phyloP scores from a whole-genome alignment of 53 echinoderm and acorn worm genomes.

The Holothuria leucospilota region DNA sequence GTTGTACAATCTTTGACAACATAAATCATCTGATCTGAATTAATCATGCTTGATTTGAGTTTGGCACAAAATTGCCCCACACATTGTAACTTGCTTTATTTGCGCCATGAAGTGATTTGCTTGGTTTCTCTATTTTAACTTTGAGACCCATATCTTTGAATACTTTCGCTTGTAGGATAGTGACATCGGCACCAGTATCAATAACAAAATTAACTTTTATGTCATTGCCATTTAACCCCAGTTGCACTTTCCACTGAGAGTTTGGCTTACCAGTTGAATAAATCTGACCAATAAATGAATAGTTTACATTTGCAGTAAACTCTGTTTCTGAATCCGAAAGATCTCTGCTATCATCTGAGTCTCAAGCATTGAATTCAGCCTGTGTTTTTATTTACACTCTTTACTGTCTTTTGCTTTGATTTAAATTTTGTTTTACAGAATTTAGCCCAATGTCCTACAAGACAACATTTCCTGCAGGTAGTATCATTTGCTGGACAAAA shows the following conservation, averaged over 20 bases:
- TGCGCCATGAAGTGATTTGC: constrained; percentile 45
- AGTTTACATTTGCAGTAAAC: constrained; percentile 4
- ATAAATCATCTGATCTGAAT: constrained; percentile 21
- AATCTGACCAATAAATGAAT: constrained; percentile 7
- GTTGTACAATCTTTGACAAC: constrained; percentile 7
- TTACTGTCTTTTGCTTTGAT: constrained; percentile 1
- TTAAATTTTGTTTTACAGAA: background rate
- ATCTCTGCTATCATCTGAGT: background rate
- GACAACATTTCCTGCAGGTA: constrained; percentile 17
- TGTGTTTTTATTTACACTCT: background rate
- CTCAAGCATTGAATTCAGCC: background rate
- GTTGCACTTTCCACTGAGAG: background rate
- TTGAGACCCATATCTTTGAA: background rate
- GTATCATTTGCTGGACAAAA: constrained; percentile 22
- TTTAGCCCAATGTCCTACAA: constrained; percentile 10
- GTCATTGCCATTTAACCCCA: background rate
- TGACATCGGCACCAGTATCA: constrained; percentile 49
- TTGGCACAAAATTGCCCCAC: constrained; percentile 35
- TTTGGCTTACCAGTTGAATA: background rate
- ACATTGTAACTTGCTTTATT: background rate
- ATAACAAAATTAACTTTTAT: constrained; percentile 12
- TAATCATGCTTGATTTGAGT: background rate
- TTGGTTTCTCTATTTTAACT: background rate
- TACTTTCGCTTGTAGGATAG: constrained; percentile 29
- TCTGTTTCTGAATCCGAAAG: background rate